Percentiles rank a stretch among this genome's conserved stretches.
These are phyloP conservation scores for Tetragonisca angustula DNA, from an alignment of 2,888 invertebrate species.

Conservation along the genomic window DNA sequence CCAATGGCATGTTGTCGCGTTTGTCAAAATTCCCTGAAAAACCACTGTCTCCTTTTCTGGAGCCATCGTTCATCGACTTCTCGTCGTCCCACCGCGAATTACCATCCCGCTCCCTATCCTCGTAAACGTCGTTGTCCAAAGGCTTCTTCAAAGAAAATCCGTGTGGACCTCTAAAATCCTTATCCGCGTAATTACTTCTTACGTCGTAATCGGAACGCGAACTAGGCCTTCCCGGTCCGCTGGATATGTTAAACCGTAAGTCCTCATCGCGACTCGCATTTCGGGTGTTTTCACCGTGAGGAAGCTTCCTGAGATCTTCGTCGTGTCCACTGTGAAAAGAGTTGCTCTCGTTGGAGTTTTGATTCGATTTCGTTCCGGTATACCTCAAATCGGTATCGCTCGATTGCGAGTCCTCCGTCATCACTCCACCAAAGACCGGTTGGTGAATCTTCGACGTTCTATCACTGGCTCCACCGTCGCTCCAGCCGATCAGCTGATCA, in stretches of 20 bases:
- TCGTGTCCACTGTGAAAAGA: constrained; percentile 71
- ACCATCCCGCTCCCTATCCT: constrained; percentile 68
- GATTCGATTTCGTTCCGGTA: constrained; percentile 65
- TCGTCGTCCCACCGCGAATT: constrained; percentile 78
- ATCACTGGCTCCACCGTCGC: constrained; percentile 76
- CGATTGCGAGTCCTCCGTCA: constrained; percentile 77
- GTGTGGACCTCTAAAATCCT: constrained; percentile 75
- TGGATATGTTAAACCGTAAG: constrained; percentile 73
- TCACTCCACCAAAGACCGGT: constrained; percentile 78
- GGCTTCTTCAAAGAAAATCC: constrained; percentile 65
- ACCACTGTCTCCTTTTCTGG: constrained; percentile 66
- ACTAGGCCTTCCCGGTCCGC: constrained; percentile 75
- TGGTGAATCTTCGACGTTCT: constrained; percentile 77
- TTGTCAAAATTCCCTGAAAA: constrained; percentile 75
- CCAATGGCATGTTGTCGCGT: constrained; percentile 73
- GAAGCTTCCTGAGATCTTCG: constrained; percentile 74
- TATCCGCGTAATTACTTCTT: constrained; percentile 74
- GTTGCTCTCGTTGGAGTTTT: constrained; percentile 49
- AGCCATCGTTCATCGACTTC: constrained; percentile 63
- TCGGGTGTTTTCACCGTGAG: constrained; percentile 64
- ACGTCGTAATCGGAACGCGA: constrained; percentile 73
- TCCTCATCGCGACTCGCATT: constrained; percentile 74
- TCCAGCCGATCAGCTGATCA: constrained; percentile 82
- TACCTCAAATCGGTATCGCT: constrained; percentile 79
- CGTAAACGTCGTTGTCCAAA: constrained; percentile 65